Evolutionary conservation across 1,140 invertebrate genomes (phyloP), one percentile per base, ranked within the genome.

Genomic region (Whitmania pigra): DNA sequence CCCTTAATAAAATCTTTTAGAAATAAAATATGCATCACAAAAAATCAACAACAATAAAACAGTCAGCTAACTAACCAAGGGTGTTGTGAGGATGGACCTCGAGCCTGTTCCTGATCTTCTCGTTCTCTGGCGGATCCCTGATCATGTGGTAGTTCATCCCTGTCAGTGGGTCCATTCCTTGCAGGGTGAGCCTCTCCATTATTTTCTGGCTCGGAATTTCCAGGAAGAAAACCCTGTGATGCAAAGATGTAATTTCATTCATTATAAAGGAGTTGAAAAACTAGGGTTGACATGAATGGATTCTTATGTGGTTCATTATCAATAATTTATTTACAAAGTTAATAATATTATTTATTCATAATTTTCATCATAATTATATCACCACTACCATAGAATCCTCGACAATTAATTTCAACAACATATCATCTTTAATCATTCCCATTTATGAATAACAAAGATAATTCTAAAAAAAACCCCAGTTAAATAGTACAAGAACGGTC

Each of bases 111-210:
- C 78, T 81, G 17, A 82, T 77, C 76, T 81, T 77, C 74, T 79
- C 77, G 27, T 78, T 79, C 25, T 76, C 75, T 53, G 82, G 81
- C 20, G 82, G 82, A 72, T 82, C 81, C 73, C 80, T 82, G 29
- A 82, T 73, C 76, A 79, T 77, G 75, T 83, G 82, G 73, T 82
- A 83, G 17, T 78, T 76, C 40, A 82, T 79, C 2, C 82, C 82
- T 9, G 82, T 82, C 54, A 82, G 76, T 13, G 80, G 81, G 72
- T 83, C 82, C 15, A 79, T 78, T 17, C 77, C 76, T 22, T 78
- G 76, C 36, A 79, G 75, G 27, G 80, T 79, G 43, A 83, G 71
- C 40, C 82, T 72, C 75, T 83, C 82, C n/a, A 83, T 73, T 0
- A 82, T 78, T 17, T 79, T 78, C 74, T 82, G 81, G 72, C 78